Evolutionary conservation across 2,797 vertebrate species (phyloP), one percentile per base, ranked within the genome.

Genomic region (Ptychadena robeensis): DNA sequence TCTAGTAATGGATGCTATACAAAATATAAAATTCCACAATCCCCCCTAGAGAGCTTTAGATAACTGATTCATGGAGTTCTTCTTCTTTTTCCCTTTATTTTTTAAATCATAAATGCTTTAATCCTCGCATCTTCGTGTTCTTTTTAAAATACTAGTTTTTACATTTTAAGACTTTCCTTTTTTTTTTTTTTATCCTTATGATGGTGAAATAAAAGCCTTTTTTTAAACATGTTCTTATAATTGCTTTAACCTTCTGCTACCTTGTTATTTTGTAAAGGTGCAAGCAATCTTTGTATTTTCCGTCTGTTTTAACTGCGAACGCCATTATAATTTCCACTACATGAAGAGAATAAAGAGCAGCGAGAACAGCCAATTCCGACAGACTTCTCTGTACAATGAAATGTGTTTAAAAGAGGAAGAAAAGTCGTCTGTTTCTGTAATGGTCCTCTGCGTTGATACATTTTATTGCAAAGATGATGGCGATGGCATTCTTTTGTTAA

Each of bases 181-280:
- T n/a, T n/a, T n/a, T n/a, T n/a, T n/a, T n/a, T n/a, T n/a, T n/a
- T n/a, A n/a, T n/a, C n/a, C n/a, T n/a, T n/a, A n/a, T n/a, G 18
- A 22, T 22, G 44, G 44, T 4, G 4, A 48, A 48, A 48, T 48
- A 48, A 48, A 48, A 48, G 44, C 44, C 44, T 48, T 44, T 48
- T n/a, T n/a, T n/a, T 7, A 76, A 18, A 12, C 27, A 48, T 72
- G 22, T 27, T 35, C 65, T 35, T 31, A 61, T 48, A 67, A 67
- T 35, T 67, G 65, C 32, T 67, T 67, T 28, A 35, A 67, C 65
- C 57, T 61, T 61, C 57, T 61, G 57, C 57, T 28, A 28, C n/a
- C 57, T 27, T 61, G 57, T 61, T 28, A 28, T 61, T 28, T 61
- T 61, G 57, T 61, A 27, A 61, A 61, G 57, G 8, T 61, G 57